Conservation (phyloP, 2,888 invertebrate genomes). For the Noctua janthina region DNA sequence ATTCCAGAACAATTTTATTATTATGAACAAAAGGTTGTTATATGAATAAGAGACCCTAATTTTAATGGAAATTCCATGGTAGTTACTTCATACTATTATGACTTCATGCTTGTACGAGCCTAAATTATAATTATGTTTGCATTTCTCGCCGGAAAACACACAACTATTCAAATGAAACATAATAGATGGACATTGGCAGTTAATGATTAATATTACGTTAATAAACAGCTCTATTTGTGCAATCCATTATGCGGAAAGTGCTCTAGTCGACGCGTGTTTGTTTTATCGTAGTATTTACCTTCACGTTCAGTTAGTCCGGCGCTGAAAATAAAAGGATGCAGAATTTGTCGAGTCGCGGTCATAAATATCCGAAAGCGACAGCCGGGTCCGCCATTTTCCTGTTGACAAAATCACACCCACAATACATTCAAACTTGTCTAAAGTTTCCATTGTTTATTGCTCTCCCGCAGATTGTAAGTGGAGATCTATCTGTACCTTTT, state of each 20-base stretch:
- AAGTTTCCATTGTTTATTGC: conserved; percentile 87
- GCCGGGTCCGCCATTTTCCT: conserved; percentile 88
- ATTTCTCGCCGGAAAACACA: conserved; percentile 14
- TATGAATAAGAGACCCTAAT: neutral
- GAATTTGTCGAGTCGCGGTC: conserved; percentile 85
- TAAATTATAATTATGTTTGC: conserved; percentile 15
- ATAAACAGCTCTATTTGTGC: conserved; percentile 56
- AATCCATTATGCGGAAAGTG: conserved; percentile 55
- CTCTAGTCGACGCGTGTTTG: conserved; percentile 70
- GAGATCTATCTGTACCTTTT: conserved; percentile 74
- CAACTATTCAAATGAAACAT: conserved; percentile 42
- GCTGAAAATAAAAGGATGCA: conserved; percentile 85
- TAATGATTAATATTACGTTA: conserved; percentile 55
- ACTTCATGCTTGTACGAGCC: neutral
- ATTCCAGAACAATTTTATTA: neutral
- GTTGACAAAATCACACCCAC: conserved; percentile 88
- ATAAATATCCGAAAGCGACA: conserved; percentile 87
- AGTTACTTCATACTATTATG: neutral
- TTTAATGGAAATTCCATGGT: neutral
- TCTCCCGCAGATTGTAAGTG: conserved; percentile 78
- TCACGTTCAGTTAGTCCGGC: conserved; percentile 80
- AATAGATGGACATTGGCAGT: conserved; percentile 38
- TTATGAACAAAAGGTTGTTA: neutral
- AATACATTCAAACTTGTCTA: conserved; percentile 88
- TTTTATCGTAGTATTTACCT: conserved; percentile 80